phyloP scores from a whole-genome alignment of 2,888 invertebrate genomes.

The Harmothoe impar region DNA sequence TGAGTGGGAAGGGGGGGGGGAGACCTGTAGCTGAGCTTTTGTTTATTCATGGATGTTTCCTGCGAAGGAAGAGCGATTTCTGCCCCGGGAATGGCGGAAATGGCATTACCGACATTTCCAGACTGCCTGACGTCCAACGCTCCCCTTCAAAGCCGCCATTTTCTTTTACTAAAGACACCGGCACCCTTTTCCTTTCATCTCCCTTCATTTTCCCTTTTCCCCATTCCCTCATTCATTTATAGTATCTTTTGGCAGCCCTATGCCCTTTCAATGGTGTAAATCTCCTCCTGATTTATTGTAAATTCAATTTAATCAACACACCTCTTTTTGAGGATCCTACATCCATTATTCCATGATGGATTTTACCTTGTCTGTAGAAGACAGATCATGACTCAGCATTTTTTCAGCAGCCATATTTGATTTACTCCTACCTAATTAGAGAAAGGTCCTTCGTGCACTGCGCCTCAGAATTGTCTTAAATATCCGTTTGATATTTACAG shows the following conservation, averaged over 20 bases:
- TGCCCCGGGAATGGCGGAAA: slow-evolving; percentile 17
- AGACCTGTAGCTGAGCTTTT: neutral
- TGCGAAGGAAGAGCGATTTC: slow-evolving; percentile 15
- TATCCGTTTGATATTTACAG: too few relatives aligned
- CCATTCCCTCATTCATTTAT: too few relatives aligned
- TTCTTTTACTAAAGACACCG: neutral
- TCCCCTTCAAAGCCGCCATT: slow-evolving; percentile 47
- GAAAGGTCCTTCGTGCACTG: too few relatives aligned
- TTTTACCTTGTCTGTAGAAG: slow-evolving; percentile 11
- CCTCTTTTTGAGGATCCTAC: too few relatives aligned
- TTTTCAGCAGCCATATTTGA: neutral
- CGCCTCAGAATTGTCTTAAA: too few relatives aligned
- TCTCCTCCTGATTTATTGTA: too few relatives aligned
- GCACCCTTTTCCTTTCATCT: neutral
- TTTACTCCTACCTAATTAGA: neutral
- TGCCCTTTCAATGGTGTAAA: too few relatives aligned
- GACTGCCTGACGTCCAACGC: neutral
- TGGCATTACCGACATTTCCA: neutral
- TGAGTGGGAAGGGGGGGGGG: too few relatives aligned
- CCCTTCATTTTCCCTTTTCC: neutral
- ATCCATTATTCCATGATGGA: neutral
- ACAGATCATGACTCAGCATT: neutral
- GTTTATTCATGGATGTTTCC: slow-evolving; percentile 31
- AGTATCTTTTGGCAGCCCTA: too few relatives aligned
- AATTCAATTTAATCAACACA: too few relatives aligned